A percentile compares a stretch with the other conserved stretches of the same genome.
Conservation (phyloP, 2,888 invertebrate species). For the Matsumyia berberina region DNA sequence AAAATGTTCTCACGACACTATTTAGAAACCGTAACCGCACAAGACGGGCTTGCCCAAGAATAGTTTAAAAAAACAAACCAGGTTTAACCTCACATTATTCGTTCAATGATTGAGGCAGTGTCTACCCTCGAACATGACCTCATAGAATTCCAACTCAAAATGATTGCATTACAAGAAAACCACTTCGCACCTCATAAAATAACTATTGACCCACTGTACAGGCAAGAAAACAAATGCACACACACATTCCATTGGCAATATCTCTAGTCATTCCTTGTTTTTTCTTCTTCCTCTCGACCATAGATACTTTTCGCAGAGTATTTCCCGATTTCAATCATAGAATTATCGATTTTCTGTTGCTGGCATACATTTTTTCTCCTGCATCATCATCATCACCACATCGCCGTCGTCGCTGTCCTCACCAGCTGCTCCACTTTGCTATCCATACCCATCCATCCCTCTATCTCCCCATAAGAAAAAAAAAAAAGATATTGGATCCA, state of each 20-base stretch:
- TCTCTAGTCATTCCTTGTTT: constrained; percentile 15
- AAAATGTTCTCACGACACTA: too few species aligned
- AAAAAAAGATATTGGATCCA: background rate
- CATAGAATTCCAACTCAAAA: too few species aligned
- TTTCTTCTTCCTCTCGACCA: background rate
- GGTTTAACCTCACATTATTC: too few species aligned
- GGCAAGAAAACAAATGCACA: constrained; percentile 9
- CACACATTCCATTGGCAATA: constrained; percentile 3
- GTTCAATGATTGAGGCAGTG: too few species aligned
- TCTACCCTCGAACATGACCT: too few species aligned
- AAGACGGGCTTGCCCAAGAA: too few species aligned
- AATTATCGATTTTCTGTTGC: constrained; percentile 73
- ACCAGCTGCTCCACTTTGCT: constrained; percentile 52
- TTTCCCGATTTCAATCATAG: constrained; percentile 68
- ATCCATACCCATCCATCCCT: constrained; percentile 18
- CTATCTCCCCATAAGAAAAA: background rate
- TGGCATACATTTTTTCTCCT: constrained; percentile 65
- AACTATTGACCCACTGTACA: constrained; percentile 47
- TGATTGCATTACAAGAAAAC: too few species aligned
- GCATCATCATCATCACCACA: background rate
- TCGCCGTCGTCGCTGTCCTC: constrained; percentile 11
- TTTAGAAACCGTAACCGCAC: too few species aligned
- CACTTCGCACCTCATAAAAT: background rate
- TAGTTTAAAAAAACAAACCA: too few species aligned
- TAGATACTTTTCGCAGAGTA: constrained; percentile 57